Percentiles rank a stretch among this genome's conserved stretches.
Conservation (phyloP, 2,888 invertebrate genomes). For the Heteromyza rotundicornis region DNA sequence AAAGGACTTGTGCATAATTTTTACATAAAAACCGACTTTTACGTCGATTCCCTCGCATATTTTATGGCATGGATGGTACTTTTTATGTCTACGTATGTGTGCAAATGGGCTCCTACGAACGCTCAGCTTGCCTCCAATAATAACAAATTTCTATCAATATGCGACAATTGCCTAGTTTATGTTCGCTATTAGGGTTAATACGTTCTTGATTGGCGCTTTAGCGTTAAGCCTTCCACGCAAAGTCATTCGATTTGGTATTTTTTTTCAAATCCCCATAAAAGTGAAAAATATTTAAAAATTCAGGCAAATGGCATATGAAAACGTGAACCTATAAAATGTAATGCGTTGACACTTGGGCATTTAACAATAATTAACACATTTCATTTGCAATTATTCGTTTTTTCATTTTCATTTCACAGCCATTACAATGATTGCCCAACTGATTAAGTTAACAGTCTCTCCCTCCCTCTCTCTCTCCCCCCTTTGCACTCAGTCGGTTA, state of each 20-base stretch:
- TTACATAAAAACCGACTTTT: neutral
- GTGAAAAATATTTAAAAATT: neutral
- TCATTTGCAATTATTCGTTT: neutral
- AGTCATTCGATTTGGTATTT: neutral
- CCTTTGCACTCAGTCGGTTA: neutral
- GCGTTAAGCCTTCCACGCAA: neutral
- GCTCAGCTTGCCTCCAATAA: neutral
- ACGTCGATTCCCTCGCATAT: neutral
- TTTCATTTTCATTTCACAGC: neutral
- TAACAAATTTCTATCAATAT: slow-evolving; percentile 2
- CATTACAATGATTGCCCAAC: too few relatives aligned
- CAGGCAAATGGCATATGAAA: too few relatives aligned
- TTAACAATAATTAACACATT: neutral
- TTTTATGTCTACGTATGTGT: too few relatives aligned
- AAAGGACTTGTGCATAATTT: slow-evolving; percentile 2
- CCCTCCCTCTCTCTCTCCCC: neutral
- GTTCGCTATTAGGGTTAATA: neutral
- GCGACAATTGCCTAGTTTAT: neutral
- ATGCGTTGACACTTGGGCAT: too few relatives aligned
- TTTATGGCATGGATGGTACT: too few relatives aligned
- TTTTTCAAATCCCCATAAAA: neutral
- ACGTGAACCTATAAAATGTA: too few relatives aligned
- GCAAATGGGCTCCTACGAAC: neutral
- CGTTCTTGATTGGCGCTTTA: neutral
- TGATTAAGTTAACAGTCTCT: too few relatives aligned